These are phyloP conservation scores for Callaeas wilsoni DNA, from an alignment of 2,113 vertebrate species.

Conservation along the genomic window DNA sequence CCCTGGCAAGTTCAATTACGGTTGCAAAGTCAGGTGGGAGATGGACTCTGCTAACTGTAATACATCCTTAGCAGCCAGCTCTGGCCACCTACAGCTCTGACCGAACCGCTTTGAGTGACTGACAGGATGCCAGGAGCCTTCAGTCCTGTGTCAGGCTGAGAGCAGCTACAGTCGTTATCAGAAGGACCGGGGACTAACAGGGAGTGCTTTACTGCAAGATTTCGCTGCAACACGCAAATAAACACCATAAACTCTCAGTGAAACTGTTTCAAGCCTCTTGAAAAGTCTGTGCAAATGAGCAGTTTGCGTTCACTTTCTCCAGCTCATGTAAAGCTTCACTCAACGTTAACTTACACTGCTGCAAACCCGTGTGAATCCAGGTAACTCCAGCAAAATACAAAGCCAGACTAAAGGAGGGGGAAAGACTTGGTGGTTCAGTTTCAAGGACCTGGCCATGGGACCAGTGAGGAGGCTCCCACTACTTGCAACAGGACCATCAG, in stretches of 20 bases:
- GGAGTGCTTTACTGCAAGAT: background rate
- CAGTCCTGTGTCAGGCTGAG: background rate
- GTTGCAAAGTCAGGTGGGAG: background rate
- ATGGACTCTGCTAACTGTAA: constrained; percentile 23
- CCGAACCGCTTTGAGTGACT: background rate
- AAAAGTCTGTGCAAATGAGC: background rate
- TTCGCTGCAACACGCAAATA: background rate
- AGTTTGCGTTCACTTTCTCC: background rate
- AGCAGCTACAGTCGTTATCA: background rate
- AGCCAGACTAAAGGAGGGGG: background rate
- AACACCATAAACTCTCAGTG: background rate
- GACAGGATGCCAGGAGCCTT: background rate
- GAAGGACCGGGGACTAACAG: background rate
- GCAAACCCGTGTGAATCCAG: background rate
- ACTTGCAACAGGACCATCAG: background rate
- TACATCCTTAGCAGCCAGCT: background rate
- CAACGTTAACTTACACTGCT: background rate
- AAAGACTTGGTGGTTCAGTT: background rate
- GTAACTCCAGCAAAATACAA: background rate
- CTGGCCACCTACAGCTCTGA: background rate
- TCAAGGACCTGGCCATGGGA: background rate
- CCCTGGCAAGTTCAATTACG: constrained; percentile 15
- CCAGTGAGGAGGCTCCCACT: background rate
- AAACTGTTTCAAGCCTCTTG: background rate
- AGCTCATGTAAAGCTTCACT: background rate